Conservation (phyloP, 2,888 invertebrate genomes). For the Antheraea assamensis region DNA sequence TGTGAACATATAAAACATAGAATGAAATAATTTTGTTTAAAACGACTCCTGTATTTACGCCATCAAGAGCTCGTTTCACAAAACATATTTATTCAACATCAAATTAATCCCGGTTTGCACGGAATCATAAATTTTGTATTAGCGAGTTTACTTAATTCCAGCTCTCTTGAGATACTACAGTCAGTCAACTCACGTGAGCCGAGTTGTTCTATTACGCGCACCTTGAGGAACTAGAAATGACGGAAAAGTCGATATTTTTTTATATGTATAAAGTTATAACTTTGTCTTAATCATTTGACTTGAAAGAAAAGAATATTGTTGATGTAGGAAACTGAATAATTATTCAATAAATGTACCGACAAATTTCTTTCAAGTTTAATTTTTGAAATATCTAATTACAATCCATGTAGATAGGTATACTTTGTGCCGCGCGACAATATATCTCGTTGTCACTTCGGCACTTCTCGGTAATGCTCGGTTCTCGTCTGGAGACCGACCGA, state of each 20-base stretch:
- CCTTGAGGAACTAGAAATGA: neutral
- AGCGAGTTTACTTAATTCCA: constrained; percentile 49
- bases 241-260: neutral
- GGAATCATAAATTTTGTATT: constrained; percentile 53
- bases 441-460: too few species aligned
- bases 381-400: too few species aligned
- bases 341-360: too few species aligned
- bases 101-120: constrained; percentile 48
- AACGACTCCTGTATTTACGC: constrained; percentile 13
- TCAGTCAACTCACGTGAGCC: constrained; percentile 33
- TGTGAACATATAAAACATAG: neutral
- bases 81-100: constrained; percentile 47
- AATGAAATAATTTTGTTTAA: neutral
- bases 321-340: too few species aligned
- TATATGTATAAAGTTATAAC: neutral
- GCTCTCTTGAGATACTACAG: constrained; percentile 33
- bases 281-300: too few species aligned
- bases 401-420: too few species aligned
- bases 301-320: too few species aligned
- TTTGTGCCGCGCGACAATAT: too few species aligned
- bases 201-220: constrained; percentile 13
- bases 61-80: constrained; percentile 12
- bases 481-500: too few species aligned
- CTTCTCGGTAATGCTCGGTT: too few species aligned
- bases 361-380: too few species aligned